Evolutionary conservation across 2,797 vertebrate genomes (phyloP).

Genomic region (Podargus strigoides): DNA sequence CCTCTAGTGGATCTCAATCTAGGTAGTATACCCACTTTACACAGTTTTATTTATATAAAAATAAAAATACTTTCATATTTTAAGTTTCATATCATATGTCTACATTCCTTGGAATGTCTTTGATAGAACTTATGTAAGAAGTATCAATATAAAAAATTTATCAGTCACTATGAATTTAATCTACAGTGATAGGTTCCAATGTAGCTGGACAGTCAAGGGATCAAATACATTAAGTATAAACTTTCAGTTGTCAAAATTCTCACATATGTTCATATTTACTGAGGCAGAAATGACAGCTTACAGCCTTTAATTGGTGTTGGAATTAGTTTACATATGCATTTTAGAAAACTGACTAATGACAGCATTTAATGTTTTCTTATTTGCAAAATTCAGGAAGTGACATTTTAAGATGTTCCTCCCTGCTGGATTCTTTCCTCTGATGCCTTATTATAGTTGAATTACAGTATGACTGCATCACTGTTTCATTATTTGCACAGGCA

Average conservation of each 20-base stretch:
- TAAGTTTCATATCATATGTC: background rate
- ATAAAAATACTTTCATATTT: background rate
- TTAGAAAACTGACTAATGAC: slow-evolving; percentile 41
- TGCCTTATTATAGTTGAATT: slow-evolving; percentile 64
- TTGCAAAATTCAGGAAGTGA: slow-evolving; percentile 35
- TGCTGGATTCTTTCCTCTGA: slow-evolving; percentile 3
- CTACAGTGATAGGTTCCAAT: background rate
- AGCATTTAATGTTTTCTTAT: slow-evolving; percentile 29
- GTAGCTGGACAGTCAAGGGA: slow-evolving; percentile 28
- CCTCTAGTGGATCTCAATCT: background rate
- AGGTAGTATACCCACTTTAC: background rate
- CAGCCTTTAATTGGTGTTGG: slow-evolving; percentile 37
- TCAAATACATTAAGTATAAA: slow-evolving; percentile 13
- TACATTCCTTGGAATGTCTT: background rate
- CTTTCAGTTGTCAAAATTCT: slow-evolving; percentile 64
- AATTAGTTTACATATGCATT: slow-evolving; percentile 50
- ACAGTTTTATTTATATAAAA: background rate
- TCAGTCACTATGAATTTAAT: slow-evolving; percentile 7
- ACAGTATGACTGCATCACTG: slow-evolving; percentile 9
- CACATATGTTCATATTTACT: slow-evolving; percentile 51
- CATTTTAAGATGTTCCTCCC: slow-evolving; percentile 6
- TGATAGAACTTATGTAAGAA: background rate
- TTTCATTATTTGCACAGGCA: slow-evolving; percentile 56
- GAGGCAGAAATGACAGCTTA: slow-evolving; percentile 60
- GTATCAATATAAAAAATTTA: background rate